Percentiles rank a stretch among this genome's conserved stretches.
Evolutionary conservation across 2,113 vertebrate genomes (phyloP).

Genomic region (Prionailurus viverrinus): DNA sequence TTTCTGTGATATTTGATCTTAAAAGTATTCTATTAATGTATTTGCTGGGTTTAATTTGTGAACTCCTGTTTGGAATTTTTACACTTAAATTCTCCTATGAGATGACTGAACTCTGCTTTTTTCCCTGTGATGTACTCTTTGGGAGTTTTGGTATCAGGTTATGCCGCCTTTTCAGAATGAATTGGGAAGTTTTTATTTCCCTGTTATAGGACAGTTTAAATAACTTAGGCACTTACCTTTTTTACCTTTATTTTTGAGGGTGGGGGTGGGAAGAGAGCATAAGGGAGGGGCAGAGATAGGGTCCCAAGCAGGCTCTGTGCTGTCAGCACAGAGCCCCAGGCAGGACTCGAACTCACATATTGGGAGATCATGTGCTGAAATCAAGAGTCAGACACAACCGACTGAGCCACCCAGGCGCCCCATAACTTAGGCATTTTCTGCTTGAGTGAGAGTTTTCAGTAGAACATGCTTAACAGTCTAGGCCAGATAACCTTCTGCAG

Average conservation of each 20-base stretch:
- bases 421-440: background rate
- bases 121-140: background rate
- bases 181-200: background rate
- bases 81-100: background rate
- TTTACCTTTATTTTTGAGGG: no score
- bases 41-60: background rate
- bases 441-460: background rate
- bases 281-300: no score
- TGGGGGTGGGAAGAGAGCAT: no score
- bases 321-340: no score
- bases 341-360: no score
- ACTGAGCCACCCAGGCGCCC: no score
- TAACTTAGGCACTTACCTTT: slow-evolving; percentile 8
- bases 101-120: background rate
- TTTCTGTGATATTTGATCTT: background rate
- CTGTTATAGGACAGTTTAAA: background rate
- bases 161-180: background rate
- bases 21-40: background rate
- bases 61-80: background rate
- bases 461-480: background rate
- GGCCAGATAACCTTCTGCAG: background rate
- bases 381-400: no score
- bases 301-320: no score
- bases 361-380: no score
- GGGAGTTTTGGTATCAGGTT: background rate